Conservation (phyloP, 2,113 vertebrate species). For the Vidua chalybeata region DNA sequence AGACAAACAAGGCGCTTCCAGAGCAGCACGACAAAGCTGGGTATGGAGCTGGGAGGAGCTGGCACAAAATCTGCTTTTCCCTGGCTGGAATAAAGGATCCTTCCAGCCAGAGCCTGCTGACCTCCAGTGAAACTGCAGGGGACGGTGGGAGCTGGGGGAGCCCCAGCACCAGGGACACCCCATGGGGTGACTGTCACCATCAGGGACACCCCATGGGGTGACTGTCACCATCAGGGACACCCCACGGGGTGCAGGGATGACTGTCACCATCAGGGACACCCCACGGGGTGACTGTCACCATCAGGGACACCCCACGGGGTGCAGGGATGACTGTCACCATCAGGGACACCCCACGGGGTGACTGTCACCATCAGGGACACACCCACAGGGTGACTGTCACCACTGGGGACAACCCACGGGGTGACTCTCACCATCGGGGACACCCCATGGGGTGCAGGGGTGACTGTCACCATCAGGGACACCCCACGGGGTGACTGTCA, state of each 20-base stretch:
- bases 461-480: neutral
- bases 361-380: neutral
- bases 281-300: neutral
- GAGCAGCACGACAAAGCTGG: neutral
- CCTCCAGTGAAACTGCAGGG: neutral
- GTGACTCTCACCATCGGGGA: too few relatives aligned
- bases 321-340: neutral
- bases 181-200: neutral
- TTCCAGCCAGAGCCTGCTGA: neutral
- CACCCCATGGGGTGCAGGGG: neutral
- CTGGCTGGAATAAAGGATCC: neutral
- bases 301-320: accelerated
- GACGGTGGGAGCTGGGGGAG: neutral
- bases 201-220: neutral
- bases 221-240: neutral
- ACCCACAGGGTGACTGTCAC: too few relatives aligned
- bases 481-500: neutral
- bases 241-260: accelerated
- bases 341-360: accelerated
- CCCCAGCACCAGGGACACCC: neutral
- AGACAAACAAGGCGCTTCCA: neutral
- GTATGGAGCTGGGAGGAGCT: neutral
- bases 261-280: neutral
- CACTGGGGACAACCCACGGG: too few relatives aligned
- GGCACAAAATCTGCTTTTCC: neutral